These are phyloP conservation scores for Valencia hispanica DNA, from an alignment of 2,797 vertebrate species.

Conservation along the genomic window DNA sequence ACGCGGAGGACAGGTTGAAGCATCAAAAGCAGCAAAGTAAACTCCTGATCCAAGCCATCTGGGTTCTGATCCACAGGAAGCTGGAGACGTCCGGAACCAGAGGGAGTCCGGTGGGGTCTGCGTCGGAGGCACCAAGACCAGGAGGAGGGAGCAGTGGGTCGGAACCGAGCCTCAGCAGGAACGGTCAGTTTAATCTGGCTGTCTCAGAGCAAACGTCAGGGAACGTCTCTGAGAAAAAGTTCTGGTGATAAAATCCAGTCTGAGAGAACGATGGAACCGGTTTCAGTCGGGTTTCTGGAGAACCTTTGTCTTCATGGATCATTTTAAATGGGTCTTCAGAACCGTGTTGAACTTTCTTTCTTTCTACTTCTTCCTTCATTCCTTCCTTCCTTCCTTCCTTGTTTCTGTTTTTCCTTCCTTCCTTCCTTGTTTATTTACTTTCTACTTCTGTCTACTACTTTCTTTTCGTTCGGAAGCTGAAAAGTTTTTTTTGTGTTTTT, in stretches of 20 bases:
- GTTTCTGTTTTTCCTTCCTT: neutral
- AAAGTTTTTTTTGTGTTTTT: too few relatives aligned
- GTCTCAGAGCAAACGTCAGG: neutral
- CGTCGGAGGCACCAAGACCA: slow-evolving; percentile 71
- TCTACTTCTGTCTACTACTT: too few relatives aligned
- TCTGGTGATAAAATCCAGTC: too few relatives aligned
- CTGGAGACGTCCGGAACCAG: slow-evolving; percentile 65
- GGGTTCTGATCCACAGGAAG: slow-evolving; percentile 75
- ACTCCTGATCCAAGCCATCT: neutral
- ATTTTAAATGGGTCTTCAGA: neutral
- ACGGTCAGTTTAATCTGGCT: slow-evolving; percentile 43
- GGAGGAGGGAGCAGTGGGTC: slow-evolving; percentile 67
- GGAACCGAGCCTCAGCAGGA: slow-evolving; percentile 77
- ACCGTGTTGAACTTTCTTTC: neutral
- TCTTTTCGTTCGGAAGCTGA: too few relatives aligned
- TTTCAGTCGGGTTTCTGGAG: too few relatives aligned
- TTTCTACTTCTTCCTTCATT: neutral
- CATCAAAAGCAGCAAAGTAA: too few relatives aligned
- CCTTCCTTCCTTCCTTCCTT: neutral
- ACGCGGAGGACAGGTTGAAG: neutral
- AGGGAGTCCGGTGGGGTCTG: slow-evolving; percentile 69
- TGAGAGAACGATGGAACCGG: too few relatives aligned
- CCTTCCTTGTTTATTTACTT: neutral
- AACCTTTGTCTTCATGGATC: neutral
- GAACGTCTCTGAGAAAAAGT: too few relatives aligned